Percentiles rank a stretch among this genome's conserved stretches.
phyloP scores from a whole-genome alignment of 2,797 vertebrate species.

The Ispidina lecontei region DNA sequence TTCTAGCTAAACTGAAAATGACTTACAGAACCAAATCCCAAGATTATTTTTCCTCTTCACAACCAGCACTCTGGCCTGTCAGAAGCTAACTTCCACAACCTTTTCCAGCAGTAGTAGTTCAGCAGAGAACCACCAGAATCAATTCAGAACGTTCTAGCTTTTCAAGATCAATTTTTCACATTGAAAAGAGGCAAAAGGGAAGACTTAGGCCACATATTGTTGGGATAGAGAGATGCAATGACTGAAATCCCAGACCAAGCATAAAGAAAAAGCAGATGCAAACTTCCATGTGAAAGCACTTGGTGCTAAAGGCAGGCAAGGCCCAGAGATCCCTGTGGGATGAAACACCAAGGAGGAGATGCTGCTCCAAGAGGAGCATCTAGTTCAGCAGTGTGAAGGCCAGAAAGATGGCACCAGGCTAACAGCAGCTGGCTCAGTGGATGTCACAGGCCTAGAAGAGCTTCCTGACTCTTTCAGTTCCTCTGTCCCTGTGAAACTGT shows the following conservation, averaged over 20 bases:
- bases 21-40: neutral
- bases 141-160: neutral
- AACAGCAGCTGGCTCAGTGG: neutral
- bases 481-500: conserved; percentile 18
- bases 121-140: neutral
- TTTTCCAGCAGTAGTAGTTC: neutral
- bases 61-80: rapidly evolving
- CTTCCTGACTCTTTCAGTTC: conserved; percentile 41
- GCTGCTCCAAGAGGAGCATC: too few species aligned
- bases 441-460: neutral
- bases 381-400: neutral
- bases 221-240: neutral
- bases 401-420: neutral
- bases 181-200: neutral
- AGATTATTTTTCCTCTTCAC: neutral
- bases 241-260: neutral
- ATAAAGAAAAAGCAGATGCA: neutral
- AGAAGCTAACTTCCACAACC: neutral
- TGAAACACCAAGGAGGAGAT: neutral
- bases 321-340: neutral
- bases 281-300: neutral
- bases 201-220: neutral
- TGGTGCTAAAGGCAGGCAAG: neutral
- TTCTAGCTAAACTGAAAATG: neutral
- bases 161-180: neutral